phyloP scores from a whole-genome alignment of 2,113 vertebrate species.

The Paramormyrops kingsleyae region DNA sequence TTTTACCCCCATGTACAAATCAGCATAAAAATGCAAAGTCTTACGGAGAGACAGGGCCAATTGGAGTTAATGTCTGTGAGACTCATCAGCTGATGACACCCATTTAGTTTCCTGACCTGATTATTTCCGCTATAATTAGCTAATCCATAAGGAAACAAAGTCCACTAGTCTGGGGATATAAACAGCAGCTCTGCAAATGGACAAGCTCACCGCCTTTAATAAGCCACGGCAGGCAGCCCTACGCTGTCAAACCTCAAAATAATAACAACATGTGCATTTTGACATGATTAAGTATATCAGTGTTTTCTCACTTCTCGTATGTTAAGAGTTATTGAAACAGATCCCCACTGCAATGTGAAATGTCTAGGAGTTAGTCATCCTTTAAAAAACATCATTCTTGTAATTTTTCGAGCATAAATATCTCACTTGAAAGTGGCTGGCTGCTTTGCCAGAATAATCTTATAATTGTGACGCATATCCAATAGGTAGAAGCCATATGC shows the following conservation, averaged over 20 bases:
- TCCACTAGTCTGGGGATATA: neutral
- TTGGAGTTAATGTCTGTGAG: neutral
- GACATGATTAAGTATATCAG: neutral
- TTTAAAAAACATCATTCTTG: neutral
- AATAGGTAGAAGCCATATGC: neutral
- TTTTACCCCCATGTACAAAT: neutral
- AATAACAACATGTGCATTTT: slow-evolving; percentile 8
- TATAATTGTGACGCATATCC: neutral
- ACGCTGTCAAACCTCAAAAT: neutral
- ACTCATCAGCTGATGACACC: neutral
- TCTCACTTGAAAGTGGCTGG: neutral
- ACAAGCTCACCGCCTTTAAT: slow-evolving; percentile 8
- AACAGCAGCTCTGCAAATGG: slow-evolving; percentile 8
- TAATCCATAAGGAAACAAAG: slow-evolving; percentile 13
- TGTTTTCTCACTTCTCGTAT: neutral
- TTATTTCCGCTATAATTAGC: slow-evolving; percentile 20
- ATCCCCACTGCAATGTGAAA: neutral
- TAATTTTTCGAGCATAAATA: neutral
- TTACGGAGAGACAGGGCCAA: neutral
- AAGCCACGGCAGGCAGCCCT: neutral
- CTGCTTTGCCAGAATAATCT: neutral
- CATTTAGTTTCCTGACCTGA: slow-evolving; percentile 20
- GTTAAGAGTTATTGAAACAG: neutral
- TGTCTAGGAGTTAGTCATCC: neutral
- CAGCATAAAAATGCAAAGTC: neutral